Evolutionary conservation across 35 echinoderm and acorn worm genomes (phyloP).

Genomic region (Patiria miniata): DNA sequence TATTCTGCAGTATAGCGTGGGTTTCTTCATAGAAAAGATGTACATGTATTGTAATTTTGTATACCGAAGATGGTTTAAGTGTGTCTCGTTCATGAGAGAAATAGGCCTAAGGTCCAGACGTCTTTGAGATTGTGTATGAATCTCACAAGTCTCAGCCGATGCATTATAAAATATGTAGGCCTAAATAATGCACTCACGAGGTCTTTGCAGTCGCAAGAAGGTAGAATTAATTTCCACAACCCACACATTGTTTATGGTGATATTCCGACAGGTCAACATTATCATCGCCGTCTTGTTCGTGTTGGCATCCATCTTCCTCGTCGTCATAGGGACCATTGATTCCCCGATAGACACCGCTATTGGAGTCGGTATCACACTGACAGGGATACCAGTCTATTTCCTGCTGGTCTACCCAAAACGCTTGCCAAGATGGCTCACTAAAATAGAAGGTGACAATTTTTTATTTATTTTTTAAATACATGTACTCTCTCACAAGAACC

Average conservation of each 20-base stretch:
- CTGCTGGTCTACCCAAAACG: conserved; percentile 65
- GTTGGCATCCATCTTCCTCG: conserved; percentile 64
- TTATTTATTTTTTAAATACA: background rate
- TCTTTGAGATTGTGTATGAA: too few relatives aligned
- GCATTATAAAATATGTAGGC: too few relatives aligned
- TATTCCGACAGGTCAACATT: conserved; percentile 65
- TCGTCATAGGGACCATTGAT: conserved; percentile 71
- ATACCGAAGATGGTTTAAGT: too few relatives aligned
- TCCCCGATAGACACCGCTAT: conserved; percentile 84
- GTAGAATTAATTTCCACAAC: too few relatives aligned
- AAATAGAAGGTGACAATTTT: conserved; percentile 41
- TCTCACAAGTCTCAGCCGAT: too few relatives aligned
- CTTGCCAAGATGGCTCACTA: conserved; percentile 33
- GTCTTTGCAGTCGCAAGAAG: too few relatives aligned
- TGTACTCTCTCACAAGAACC: background rate
- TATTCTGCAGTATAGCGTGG: too few relatives aligned
- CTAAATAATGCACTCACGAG: too few relatives aligned
- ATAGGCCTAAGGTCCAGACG: too few relatives aligned
- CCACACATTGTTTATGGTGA: background rate
- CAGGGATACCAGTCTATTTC: conserved; percentile 88
- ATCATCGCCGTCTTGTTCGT: conserved; percentile 79
- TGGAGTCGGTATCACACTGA: conserved; percentile 66
- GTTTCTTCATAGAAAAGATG: too few relatives aligned
- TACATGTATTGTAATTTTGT: too few relatives aligned
- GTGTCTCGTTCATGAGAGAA: too few relatives aligned